phyloP scores from a whole-genome alignment of 92 coral and sea anemone genomes.

The Epizoanthus scotinus region DNA sequence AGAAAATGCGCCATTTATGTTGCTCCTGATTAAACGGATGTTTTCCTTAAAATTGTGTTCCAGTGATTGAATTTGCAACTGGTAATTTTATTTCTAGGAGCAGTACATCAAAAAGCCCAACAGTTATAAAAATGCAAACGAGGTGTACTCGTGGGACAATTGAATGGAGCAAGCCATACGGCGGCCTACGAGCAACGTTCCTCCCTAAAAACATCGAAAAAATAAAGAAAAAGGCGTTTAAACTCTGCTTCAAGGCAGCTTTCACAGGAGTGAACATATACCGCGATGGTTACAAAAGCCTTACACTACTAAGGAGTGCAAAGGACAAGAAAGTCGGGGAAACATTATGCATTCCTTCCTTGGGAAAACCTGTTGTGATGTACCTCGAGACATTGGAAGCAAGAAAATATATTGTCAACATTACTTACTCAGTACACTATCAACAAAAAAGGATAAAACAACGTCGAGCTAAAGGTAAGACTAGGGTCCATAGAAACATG shows the following conservation, averaged over 20 bases:
- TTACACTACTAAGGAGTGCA: conserved; percentile 57
- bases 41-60: not conserved
- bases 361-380: conserved; percentile 52
- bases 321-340: conserved; percentile 46
- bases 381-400: conserved; percentile 68
- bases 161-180: conserved; percentile 85
- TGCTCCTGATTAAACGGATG: too few relatives aligned
- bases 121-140: conserved; percentile 66
- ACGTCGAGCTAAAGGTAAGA: conserved; percentile 60
- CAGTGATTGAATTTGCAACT: not conserved
- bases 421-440: conserved; percentile 61
- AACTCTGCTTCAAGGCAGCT: conserved; percentile 71
- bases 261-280: conserved; percentile 69
- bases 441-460: conserved; percentile 56
- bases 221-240: conserved; percentile 55
- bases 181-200: conserved; percentile 87
- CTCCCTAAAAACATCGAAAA: conserved; percentile 64
- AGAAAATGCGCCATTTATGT: too few relatives aligned
- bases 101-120: conserved; percentile 45
- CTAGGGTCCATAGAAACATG: not conserved
- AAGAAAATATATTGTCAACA: conserved; percentile 38
- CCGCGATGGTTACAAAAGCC: conserved; percentile 51
- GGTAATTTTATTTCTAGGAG: not conserved
- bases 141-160: conserved; percentile 80
- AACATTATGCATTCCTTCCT: conserved; percentile 63